Percentiles rank a stretch among this genome's conserved stretches.
phyloP scores from a whole-genome alignment of 2,113 vertebrate genomes.

The Psammodynastes pulverulentus region DNA sequence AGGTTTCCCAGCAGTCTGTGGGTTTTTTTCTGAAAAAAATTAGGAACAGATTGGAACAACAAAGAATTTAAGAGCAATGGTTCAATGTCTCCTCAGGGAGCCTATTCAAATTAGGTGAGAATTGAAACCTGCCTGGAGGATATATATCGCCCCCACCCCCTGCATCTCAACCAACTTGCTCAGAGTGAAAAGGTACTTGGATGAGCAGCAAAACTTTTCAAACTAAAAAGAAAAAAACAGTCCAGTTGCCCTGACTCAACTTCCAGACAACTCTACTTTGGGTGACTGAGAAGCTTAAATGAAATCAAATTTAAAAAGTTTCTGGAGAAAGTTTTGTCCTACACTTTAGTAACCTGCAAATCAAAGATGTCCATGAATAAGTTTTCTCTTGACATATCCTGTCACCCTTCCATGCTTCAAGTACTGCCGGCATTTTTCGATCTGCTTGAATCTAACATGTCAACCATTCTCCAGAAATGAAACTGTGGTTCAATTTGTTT shows the following conservation, averaged over 20 bases:
- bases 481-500: neutral
- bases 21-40: slow-evolving; percentile 51
- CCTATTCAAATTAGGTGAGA: neutral
- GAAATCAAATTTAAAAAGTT: slow-evolving; percentile 56
- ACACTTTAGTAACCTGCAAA: slow-evolving; percentile 91
- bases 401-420: slow-evolving; percentile 55
- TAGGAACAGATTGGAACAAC: slow-evolving; percentile 33
- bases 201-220: neutral
- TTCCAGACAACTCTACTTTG: neutral
- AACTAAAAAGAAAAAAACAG: neutral
- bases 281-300: neutral
- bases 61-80: neutral
- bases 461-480: neutral
- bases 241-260: neutral
- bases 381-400: slow-evolving; percentile 94
- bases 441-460: neutral
- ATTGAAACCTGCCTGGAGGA: neutral
- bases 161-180: neutral
- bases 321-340: slow-evolving; percentile 76
- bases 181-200: neutral
- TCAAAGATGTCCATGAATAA: slow-evolving; percentile 77
- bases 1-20: slow-evolving; percentile 52
- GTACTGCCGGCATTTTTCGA: neutral
- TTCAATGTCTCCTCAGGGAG: neutral
- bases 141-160: neutral